Evolutionary conservation across 2,113 vertebrate genomes (phyloP), one percentile per base, ranked within the genome.

Genomic region (Cyanistes caeruleus): DNA sequence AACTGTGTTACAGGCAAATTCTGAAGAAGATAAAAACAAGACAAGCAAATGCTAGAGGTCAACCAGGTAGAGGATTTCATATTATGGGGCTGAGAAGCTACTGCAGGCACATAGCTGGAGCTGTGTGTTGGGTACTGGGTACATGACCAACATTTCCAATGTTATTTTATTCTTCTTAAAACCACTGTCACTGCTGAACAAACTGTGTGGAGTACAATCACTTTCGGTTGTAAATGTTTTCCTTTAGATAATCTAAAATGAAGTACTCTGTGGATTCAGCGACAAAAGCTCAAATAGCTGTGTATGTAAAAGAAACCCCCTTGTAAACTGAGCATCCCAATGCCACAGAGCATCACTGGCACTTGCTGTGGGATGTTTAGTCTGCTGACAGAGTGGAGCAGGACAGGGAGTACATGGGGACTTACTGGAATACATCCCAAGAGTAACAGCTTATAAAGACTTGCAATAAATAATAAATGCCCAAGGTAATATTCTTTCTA

Each of bases 401-500:
- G 81, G 78, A 74, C 83, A 56, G 67, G 52, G 67, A 88, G 44
- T 76, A 52, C 15, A 2, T 8, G 37, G 43, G 49, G 35, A 35
- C 69, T 82, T 84, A 56, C 5, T 91, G 67, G 58, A 79, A 76
- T 55, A 53, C 33, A 44, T 80, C 46, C 53, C 52, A 69, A 80
- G 63, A 58, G 25, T 43, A 94, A 90, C 1, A 16, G 21, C 53
- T 89, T 93, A 87, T 60, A 93, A 94, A 93, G 84, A 75, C 24
- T 93, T 67, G n/a, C 83, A 82, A 79, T 93, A 95, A 95, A 91
- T 96, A 72, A 78, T 87, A 85, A 85, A 65, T 58, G 72, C 44
- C 74, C 53, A 72, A 89, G 84, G 84, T 95, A 89, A 93, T 94
- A 91, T 49, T 96, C 86, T 93, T 97, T 95, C 86, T 95, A 93